These are phyloP conservation scores for Xerus rutilus DNA, from an alignment of 2,797 vertebrate species.

Conservation along the genomic window DNA sequence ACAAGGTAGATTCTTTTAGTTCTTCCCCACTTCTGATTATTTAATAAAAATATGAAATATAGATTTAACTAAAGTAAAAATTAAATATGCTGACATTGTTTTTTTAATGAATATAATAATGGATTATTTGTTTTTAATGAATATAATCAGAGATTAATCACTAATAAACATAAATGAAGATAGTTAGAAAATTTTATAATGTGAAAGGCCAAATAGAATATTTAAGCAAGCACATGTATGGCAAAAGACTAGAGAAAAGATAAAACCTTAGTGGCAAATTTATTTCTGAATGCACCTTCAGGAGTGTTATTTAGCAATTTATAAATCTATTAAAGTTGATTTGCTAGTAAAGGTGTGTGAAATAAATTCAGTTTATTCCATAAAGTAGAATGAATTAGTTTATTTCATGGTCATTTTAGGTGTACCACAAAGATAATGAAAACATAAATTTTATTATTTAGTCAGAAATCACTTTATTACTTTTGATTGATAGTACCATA, in stretches of 20 bases:
- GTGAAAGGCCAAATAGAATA: neutral
- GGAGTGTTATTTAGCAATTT: slow-evolving; percentile 72
- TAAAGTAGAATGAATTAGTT: slow-evolving; percentile 76
- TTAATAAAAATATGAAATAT: neutral
- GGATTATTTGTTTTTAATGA: neutral
- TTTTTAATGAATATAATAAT: neutral
- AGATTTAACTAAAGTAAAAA: slow-evolving; percentile 1
- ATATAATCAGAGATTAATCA: neutral
- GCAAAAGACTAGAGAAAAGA: neutral
- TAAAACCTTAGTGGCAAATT: slow-evolving; percentile 67
- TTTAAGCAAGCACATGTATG: neutral
- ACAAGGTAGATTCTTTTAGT: neutral
- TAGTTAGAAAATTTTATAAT: neutral
- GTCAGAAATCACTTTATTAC: slow-evolving; percentile 77
- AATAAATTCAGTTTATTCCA: slow-evolving; percentile 76
- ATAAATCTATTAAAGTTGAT: slow-evolving; percentile 77
- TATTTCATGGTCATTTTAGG: slow-evolving; percentile 77
- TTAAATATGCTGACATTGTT: neutral
- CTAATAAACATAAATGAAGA: neutral
- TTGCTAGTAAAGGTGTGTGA: slow-evolving; percentile 70
- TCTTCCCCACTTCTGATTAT: neutral
- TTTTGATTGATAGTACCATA: slow-evolving; percentile 73
- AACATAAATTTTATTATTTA: slow-evolving; percentile 78
- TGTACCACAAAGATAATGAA: slow-evolving; percentile 77
- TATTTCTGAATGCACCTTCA: slow-evolving; percentile 63